Evolutionary conservation across 1,140 invertebrate species (phyloP).

Genomic region (Pteromalus puparum): DNA sequence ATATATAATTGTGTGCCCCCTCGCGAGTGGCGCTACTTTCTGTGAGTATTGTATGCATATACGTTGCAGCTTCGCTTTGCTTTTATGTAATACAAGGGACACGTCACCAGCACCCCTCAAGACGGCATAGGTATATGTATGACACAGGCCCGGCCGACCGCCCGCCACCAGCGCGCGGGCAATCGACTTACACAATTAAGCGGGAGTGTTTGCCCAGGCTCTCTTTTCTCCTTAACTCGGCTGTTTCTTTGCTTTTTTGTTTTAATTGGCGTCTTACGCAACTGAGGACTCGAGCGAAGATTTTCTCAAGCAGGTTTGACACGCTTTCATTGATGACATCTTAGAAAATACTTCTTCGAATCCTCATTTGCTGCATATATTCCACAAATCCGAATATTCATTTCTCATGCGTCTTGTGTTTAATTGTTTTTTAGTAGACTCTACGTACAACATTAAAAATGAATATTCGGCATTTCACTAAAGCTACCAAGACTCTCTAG

Average conservation of each 20-base stretch:
- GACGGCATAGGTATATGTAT: not conserved
- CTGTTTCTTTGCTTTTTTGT: not conserved
- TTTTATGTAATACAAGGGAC: not conserved
- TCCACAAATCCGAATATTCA: not conserved
- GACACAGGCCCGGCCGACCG: constrained; percentile 5
- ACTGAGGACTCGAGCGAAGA: constrained; percentile 9
- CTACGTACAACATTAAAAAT: not conserved
- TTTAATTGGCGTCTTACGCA: not conserved
- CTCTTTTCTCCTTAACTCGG: not conserved
- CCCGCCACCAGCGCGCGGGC: not conserved
- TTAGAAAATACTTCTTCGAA: constrained; percentile 22
- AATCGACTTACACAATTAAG: constrained; percentile 34
- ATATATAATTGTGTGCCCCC: not conserved
- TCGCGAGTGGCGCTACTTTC: not conserved
- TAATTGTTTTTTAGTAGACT: not conserved
- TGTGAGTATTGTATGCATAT: not conserved
- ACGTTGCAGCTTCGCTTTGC: not conserved
- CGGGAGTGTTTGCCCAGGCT: constrained; percentile 33
- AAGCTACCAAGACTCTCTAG: constrained; percentile 18
- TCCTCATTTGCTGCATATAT: constrained; percentile 34
- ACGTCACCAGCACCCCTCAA: constrained; percentile 32
- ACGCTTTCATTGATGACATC: not conserved
- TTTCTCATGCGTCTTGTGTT: not conserved
- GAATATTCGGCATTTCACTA: constrained; percentile 27
- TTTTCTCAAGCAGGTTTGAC: not conserved